These are phyloP conservation scores for Xanthorhoe spadicearia DNA, from an alignment of 2,888 invertebrate genomes.

Conservation along the genomic window DNA sequence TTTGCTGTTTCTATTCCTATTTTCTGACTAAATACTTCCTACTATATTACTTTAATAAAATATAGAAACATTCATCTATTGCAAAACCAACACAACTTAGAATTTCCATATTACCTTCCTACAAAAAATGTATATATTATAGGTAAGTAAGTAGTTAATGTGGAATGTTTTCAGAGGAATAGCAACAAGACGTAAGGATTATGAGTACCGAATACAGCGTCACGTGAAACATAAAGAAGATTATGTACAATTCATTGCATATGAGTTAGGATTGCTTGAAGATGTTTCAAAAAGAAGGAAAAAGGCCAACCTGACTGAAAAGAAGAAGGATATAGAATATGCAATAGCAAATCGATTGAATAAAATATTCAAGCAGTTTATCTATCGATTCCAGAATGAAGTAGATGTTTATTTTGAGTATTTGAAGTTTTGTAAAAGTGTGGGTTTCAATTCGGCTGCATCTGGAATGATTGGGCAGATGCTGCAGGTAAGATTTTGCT, in stretches of 20 bases:
- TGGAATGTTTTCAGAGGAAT: slow-evolving; percentile 87
- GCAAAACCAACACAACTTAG: too few species aligned
- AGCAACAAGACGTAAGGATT: slow-evolving; percentile 88
- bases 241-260: slow-evolving; percentile 88
- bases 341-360: slow-evolving; percentile 89
- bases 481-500: slow-evolving; percentile 77
- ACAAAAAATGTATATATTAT: too few species aligned
- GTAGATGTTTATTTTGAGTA: slow-evolving; percentile 90
- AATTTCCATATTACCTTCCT: too few species aligned
- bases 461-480: slow-evolving; percentile 85
- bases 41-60: too few species aligned
- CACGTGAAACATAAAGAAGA: slow-evolving; percentile 88
- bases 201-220: slow-evolving; percentile 90
- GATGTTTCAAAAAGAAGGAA: slow-evolving; percentile 86
- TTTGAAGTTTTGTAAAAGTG: slow-evolving; percentile 91
- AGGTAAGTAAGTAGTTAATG: too few species aligned
- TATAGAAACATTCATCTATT: too few species aligned
- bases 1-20: not conserved
- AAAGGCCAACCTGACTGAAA: slow-evolving; percentile 83
- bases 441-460: slow-evolving; percentile 82
- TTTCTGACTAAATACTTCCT: slow-evolving; percentile 4
- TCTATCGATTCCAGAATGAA: slow-evolving; percentile 89
- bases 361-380: slow-evolving; percentile 89
- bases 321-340: slow-evolving; percentile 87
- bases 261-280: slow-evolving; percentile 88